Conservation (phyloP, 2,797 vertebrate genomes). For the Artibeus jamaicensis region DNA sequence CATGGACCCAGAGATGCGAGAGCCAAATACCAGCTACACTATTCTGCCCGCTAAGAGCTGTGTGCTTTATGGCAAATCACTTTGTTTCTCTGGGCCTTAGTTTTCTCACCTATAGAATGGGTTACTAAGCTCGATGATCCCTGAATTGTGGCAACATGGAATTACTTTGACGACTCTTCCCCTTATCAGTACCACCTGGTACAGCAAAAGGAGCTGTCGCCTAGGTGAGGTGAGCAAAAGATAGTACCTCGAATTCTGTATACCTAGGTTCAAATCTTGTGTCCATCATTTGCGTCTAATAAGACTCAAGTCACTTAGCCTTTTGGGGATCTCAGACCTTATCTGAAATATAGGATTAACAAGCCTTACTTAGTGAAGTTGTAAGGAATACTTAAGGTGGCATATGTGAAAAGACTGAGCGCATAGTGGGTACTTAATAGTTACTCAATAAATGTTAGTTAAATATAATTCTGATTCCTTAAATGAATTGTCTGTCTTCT, state of each 20-base stretch:
- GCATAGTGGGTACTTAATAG: neutral
- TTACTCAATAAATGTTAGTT: neutral
- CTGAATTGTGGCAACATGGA: neutral
- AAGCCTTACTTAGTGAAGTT: neutral
- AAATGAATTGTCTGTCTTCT: neutral
- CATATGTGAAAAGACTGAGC: neutral
- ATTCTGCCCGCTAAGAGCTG: neutral
- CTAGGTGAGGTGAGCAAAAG: neutral
- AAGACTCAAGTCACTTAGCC: neutral
- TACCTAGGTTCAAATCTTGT: neutral
- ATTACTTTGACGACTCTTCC: neutral
- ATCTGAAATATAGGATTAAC: neutral
- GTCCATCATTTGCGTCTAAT: neutral
- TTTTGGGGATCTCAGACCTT: neutral
- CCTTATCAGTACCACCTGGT: neutral
- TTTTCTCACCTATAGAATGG: neutral
- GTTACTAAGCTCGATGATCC: neutral
- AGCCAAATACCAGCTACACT: neutral
- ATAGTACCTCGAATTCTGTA: neutral
- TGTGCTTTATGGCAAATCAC: neutral
- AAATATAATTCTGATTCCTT: neutral
- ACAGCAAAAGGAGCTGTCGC: neutral
- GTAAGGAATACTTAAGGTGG: neutral
- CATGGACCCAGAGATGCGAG: neutral
- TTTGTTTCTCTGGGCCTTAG: neutral